Conservation (phyloP, 2,888 invertebrate genomes). For the Unio delphinus region DNA sequence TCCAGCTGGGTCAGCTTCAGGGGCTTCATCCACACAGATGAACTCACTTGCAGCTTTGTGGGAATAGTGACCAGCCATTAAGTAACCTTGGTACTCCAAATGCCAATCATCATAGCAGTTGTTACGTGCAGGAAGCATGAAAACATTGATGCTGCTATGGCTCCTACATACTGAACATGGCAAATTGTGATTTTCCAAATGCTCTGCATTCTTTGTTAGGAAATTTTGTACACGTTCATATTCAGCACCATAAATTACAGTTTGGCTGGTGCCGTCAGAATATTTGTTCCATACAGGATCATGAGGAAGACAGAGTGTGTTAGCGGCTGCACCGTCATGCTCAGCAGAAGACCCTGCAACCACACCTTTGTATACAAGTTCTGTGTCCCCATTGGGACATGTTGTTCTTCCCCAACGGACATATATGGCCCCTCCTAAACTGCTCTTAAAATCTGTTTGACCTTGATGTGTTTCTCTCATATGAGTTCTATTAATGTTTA, state of each 20-base stretch:
- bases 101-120: conserved; percentile 33
- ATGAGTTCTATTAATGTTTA: too few species aligned
- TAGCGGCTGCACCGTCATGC: conserved; percentile 13
- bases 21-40: conserved; percentile 30
- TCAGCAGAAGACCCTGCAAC: conserved; percentile 8
- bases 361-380: conserved; percentile 13
- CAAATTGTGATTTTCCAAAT: conserved; percentile 15
- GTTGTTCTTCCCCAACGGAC: conserved; percentile 8
- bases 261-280: background rate
- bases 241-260: conserved; percentile 22
- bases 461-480: too few species aligned
- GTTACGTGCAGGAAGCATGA: conserved; percentile 34
- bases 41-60: conserved; percentile 14
- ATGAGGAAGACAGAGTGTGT: conserved; percentile 21
- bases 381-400: conserved; percentile 6
- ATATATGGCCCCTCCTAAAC: conserved; percentile 9
- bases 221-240: background rate
- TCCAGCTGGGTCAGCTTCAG: conserved; percentile 28
- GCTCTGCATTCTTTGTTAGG: conserved; percentile 4
- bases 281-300: conserved; percentile 13
- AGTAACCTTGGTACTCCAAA: conserved; percentile 33
- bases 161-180: conserved; percentile 38
- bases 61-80: conserved; percentile 17
- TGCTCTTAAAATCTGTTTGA: background rate
- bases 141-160: conserved; percentile 2